Evolutionary conservation across 2,888 invertebrate species (phyloP).

Genomic region (Apodemia zela): DNA sequence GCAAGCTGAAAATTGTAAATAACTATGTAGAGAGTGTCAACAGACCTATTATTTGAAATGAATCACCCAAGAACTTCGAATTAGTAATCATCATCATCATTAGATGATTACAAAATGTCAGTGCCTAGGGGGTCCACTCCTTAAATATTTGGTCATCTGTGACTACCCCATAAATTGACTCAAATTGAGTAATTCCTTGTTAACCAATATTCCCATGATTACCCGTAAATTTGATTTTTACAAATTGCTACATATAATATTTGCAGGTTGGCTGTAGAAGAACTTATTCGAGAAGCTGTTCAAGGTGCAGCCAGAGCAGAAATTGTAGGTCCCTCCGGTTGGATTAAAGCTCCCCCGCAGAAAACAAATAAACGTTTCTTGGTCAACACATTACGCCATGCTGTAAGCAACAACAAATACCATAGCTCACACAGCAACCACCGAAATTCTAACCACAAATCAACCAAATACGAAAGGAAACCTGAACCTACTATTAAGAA

Average conservation of each 20-base stretch:
- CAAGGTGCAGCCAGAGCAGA: constrained; percentile 81
- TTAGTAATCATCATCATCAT: too few relatives aligned
- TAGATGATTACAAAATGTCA: too few relatives aligned
- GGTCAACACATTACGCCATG: constrained; percentile 68
- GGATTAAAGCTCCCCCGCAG: constrained; percentile 73
- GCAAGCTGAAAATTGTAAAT: too few relatives aligned
- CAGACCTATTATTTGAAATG: too few relatives aligned
- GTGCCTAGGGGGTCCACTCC: too few relatives aligned
- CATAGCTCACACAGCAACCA: constrained; percentile 46
- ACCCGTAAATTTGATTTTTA: too few relatives aligned
- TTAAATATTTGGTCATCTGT: too few relatives aligned
- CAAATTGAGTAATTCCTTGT: too few relatives aligned
- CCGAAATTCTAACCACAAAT: constrained; percentile 41
- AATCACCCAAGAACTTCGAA: too few relatives aligned
- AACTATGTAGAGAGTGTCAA: too few relatives aligned
- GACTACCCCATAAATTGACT: too few relatives aligned
- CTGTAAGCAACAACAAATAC: constrained; percentile 70
- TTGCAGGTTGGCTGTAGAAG: constrained; percentile 79
- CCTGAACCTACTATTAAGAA: constrained; percentile 60
- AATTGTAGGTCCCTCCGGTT: constrained; percentile 81
- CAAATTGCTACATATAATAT: not conserved
- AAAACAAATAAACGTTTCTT: constrained; percentile 78
- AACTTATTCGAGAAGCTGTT: constrained; percentile 80
- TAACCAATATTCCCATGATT: too few relatives aligned
- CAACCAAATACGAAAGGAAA: constrained; percentile 55